Conservation (phyloP, 2,797 vertebrate genomes). For the Falco rusticolus region DNA sequence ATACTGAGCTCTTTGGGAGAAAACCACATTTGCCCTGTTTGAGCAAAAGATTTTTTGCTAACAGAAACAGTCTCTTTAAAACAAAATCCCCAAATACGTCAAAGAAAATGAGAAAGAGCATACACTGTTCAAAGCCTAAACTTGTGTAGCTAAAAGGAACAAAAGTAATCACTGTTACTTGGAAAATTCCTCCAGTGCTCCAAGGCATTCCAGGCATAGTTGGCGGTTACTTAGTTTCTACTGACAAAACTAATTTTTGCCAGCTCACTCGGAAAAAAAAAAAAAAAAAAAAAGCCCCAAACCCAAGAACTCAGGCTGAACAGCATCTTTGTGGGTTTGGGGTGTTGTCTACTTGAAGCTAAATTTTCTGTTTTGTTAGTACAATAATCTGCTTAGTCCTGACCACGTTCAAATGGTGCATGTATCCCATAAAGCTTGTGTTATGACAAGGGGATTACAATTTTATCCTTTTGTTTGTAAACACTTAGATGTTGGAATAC, state of each 20-base stretch:
- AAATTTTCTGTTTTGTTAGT: background rate
- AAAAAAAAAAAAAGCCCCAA: background rate
- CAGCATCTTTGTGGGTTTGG: constrained; percentile 1
- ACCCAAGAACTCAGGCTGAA: background rate
- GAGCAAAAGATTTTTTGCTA: background rate
- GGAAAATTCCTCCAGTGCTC: constrained; percentile 50
- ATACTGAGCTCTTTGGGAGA: background rate
- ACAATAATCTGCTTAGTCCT: constrained; percentile 30
- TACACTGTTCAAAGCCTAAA: background rate
- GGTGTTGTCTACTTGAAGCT: background rate
- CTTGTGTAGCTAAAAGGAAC: constrained; percentile 17
- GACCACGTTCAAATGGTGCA: background rate
- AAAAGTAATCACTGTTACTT: constrained; percentile 61
- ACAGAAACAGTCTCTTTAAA: background rate
- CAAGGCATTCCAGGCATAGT: constrained; percentile 51
- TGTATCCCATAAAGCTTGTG: background rate
- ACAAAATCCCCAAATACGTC: background rate
- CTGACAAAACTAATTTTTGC: constrained; percentile 49
- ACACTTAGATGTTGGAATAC: background rate
- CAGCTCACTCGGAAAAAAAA: background rate
- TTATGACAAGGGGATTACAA: constrained; percentile 47
- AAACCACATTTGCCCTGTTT: background rate
- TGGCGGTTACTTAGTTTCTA: constrained; percentile 29
- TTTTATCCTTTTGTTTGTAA: constrained; percentile 48
- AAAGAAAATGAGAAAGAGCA: background rate